These are phyloP conservation scores for Apogon talboti DNA, from an alignment of 2,797 vertebrate species.

Conservation along the genomic window DNA sequence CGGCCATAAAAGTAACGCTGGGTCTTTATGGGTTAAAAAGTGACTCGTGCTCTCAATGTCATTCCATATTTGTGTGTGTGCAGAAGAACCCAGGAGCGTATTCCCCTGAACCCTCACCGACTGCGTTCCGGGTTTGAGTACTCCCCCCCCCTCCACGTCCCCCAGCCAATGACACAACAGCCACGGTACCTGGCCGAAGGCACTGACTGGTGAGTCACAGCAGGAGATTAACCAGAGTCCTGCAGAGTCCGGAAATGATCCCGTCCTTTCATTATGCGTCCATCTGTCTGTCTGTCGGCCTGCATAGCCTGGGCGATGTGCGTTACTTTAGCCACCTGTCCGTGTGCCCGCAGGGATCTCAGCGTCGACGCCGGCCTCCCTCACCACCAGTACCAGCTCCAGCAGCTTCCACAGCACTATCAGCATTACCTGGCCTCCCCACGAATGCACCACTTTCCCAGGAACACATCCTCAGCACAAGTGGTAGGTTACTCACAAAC, in stretches of 20 bases:
- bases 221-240: conserved; percentile 33
- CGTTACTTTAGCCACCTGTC: conserved; percentile 31
- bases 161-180: conserved; percentile 88
- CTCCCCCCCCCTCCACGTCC: conserved; percentile 90
- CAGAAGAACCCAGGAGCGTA: conserved; percentile 93
- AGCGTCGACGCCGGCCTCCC: conserved; percentile 92
- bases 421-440: conserved; percentile 97
- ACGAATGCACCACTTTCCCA: conserved; percentile 94
- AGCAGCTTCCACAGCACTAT: conserved; percentile 95
- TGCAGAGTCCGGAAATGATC: conserved; percentile 30
- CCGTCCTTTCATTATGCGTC: not conserved
- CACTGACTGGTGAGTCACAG: conserved; percentile 93
- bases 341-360: conserved; percentile 90
- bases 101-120: conserved; percentile 92
- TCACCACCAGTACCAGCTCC: conserved; percentile 94
- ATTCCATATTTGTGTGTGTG: not conserved
- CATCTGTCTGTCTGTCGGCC: conserved; percentile 45
- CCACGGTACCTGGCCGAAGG: conserved; percentile 96
- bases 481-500: conserved; percentile 84
- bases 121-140: conserved; percentile 94
- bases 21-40: too few relatives aligned
- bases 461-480: conserved; percentile 94
- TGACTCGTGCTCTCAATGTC: too few relatives aligned
- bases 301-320: not conserved
- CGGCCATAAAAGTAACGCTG: too few relatives aligned